phyloP scores from a whole-genome alignment of 2,797 vertebrate genomes.

The Enteromius unitaeniatus region DNA sequence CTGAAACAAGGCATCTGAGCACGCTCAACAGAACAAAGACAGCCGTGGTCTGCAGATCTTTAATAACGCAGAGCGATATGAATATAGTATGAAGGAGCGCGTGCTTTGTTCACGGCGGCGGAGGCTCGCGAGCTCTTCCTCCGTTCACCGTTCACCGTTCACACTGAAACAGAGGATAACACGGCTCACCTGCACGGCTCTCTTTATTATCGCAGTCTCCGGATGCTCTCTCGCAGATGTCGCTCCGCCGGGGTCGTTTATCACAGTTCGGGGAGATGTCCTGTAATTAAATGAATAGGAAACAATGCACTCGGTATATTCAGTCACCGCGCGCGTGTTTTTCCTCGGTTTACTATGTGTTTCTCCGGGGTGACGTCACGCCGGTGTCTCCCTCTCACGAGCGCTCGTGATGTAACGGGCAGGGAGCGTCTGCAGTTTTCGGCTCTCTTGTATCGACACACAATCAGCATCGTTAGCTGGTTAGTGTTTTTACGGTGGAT shows the following conservation, averaged over 20 bases:
- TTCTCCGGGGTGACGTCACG: conserved; percentile 65
- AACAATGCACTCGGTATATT: too few species aligned
- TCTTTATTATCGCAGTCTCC: neutral
- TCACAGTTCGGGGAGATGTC: neutral
- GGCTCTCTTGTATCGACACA: too few species aligned
- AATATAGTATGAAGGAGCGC: conserved; percentile 59
- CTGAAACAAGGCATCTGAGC: conserved; percentile 69
- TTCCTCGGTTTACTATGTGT: neutral
- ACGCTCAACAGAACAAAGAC: neutral
- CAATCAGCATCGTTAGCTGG: too few species aligned
- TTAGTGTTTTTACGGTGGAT: neutral
- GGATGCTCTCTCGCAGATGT: neutral
- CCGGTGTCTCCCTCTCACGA: conserved; percentile 67
- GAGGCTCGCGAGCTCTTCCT: conserved; percentile 79
- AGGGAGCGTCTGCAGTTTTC: conserved; percentile 64
- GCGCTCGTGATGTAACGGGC: conserved; percentile 71
- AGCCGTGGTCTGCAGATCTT: neutral
- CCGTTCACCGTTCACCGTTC: conserved; percentile 64
- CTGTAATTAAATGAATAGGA: too few species aligned
- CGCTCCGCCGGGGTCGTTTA: neutral
- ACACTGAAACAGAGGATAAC: conserved; percentile 53
- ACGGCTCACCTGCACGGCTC: neutral
- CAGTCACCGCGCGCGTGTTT: neutral
- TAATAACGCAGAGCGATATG: neutral
- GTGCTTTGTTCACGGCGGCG: conserved; percentile 83